Percentiles rank a stretch among this genome's conserved stretches.
Evolutionary conservation across 2,797 vertebrate genomes (phyloP).

Genomic region (Phrynocephalus guinanensis): DNA sequence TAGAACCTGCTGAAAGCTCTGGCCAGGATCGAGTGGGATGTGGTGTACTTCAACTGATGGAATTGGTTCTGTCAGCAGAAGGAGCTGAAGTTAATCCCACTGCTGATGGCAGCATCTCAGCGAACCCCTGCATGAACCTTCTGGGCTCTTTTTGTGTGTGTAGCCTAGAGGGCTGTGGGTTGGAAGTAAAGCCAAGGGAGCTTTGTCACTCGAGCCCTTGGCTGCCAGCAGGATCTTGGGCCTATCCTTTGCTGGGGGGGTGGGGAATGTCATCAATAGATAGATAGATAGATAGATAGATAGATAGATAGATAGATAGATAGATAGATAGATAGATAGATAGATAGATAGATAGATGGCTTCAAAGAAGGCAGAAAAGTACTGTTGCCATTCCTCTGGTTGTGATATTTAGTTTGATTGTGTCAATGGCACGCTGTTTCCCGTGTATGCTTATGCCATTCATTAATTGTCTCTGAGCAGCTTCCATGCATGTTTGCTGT

Average conservation of each 20-base stretch:
- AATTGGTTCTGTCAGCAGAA: not conserved
- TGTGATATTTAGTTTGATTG: constrained; percentile 21
- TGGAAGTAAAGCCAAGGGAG: no score
- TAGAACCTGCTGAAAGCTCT: not conserved
- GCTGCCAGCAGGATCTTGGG: not conserved
- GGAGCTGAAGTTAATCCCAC: not conserved
- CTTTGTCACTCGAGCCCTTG: not conserved
- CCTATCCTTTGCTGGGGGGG: not conserved
- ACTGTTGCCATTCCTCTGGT: constrained; percentile 2
- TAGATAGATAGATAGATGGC: not conserved
- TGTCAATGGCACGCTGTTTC: not conserved
- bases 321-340: no score
- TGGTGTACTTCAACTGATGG: not conserved
- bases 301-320: no score
- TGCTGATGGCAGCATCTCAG: not conserved
- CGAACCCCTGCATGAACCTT: no score
- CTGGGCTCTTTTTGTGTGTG: not conserved
- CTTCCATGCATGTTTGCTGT: constrained; percentile 14
- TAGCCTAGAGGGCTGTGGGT: not conserved
- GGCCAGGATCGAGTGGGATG: not conserved
- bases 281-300: no score
- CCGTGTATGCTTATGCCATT: not conserved
- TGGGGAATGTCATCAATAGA: no score
- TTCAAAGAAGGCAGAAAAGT: constrained; percentile 31
- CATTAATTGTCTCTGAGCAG: not conserved